Evolutionary conservation across 2,113 vertebrate genomes (phyloP).

Genomic region (Ochotona curzoniae): DNA sequence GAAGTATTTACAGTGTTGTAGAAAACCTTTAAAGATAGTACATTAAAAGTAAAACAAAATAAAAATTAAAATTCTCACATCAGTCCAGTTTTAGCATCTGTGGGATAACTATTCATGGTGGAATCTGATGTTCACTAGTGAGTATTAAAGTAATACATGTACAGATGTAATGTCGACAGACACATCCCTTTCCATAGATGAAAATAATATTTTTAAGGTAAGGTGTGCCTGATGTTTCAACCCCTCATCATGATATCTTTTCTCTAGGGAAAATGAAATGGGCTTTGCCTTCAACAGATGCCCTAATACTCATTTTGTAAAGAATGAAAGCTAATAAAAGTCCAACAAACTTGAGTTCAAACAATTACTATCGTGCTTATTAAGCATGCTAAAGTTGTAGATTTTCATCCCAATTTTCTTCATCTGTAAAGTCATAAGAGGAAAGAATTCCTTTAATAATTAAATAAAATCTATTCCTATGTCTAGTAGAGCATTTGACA

Average conservation of each 20-base stretch:
- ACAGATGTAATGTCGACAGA: background rate
- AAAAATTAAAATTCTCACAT: background rate
- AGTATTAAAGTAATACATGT: background rate
- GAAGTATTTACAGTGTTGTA: background rate
- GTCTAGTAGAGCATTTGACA: background rate
- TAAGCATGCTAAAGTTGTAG: background rate
- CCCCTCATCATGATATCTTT: background rate
- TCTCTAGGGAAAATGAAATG: background rate
- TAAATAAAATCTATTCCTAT: constrained; percentile 29
- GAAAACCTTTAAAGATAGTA: background rate
- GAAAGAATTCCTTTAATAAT: background rate
- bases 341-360: background rate
- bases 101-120: background rate
- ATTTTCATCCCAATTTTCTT: background rate
- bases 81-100: constrained; percentile 26
- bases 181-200: background rate
- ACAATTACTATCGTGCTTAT: background rate
- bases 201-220: background rate
- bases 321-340: background rate
- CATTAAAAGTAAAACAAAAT: no score
- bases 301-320: background rate
- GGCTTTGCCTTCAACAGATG: background rate
- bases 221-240: background rate
- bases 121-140: background rate
- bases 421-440: background rate